Percentiles rank a stretch among this genome's conserved stretches.
Evolutionary conservation across 2,888 invertebrate genomes (phyloP).

Genomic region (Malthinus seriepunctatus): DNA sequence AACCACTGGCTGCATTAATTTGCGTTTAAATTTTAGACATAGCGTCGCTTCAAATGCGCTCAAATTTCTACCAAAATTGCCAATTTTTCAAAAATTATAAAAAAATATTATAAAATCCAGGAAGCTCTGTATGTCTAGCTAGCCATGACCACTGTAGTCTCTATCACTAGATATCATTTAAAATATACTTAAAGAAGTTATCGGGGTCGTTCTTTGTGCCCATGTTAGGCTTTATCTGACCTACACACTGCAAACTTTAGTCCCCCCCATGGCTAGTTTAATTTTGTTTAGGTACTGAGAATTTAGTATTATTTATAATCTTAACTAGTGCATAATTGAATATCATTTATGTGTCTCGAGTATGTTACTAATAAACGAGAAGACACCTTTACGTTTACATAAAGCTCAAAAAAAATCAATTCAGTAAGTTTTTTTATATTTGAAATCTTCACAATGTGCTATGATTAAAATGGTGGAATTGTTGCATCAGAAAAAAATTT

Average conservation of each 20-base stretch:
- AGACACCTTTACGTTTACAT: constrained; percentile 2
- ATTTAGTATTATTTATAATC: not conserved
- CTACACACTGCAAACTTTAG: not conserved
- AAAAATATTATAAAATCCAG: too few species aligned
- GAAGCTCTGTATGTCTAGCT: too few species aligned
- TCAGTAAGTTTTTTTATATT: constrained; percentile 11
- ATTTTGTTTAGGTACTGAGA: constrained; percentile 2
- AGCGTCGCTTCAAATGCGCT: too few species aligned
- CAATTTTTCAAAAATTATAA: too few species aligned
- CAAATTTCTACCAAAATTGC: too few species aligned
- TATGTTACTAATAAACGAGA: constrained; percentile 3
- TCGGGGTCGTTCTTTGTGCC: constrained; percentile 14
- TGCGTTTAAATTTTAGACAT: too few species aligned
- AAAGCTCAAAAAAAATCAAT: constrained; percentile 7
- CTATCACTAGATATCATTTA: not conserved
- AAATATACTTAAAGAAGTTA: constrained; percentile 21
- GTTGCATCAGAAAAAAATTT: too few species aligned
- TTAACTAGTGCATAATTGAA: not conserved
- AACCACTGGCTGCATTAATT: too few species aligned
- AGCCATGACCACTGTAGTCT: not conserved
- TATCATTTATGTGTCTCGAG: not conserved
- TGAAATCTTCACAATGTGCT: not conserved
- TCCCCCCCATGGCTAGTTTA: constrained; percentile 1
- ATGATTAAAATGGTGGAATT: too few species aligned
- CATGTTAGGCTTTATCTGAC: constrained; percentile 11